A percentile compares a stretch with the other conserved stretches of the same genome.
These are phyloP conservation scores for Borostomias antarcticus DNA, from an alignment of 2,797 vertebrate genomes.

Conservation along the genomic window DNA sequence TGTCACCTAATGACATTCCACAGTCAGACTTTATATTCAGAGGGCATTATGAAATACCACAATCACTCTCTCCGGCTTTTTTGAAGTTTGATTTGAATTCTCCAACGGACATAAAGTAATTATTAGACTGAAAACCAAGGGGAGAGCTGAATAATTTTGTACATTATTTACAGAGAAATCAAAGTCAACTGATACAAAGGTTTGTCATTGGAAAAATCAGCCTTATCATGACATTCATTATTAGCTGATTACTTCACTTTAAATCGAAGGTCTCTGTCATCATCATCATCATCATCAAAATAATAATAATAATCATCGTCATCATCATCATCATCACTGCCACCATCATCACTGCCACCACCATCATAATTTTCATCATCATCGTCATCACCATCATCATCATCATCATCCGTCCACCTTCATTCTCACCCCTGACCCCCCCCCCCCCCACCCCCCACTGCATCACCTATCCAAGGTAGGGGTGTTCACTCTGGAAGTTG, in stretches of 20 bases:
- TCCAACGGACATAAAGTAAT: slow-evolving; percentile 64
- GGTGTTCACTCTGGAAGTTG: slow-evolving; percentile 96
- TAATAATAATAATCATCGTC: slow-evolving; percentile 62
- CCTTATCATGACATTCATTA: slow-evolving; percentile 54
- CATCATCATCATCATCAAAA: slow-evolving; percentile 61
- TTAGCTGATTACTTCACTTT: slow-evolving; percentile 64
- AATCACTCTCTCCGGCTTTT: slow-evolving; percentile 41
- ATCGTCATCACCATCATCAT: slow-evolving; percentile 18
- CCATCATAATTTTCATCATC: slow-evolving; percentile 62
- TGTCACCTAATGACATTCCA: slow-evolving; percentile 50
- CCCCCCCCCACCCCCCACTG: slow-evolving; percentile 8
- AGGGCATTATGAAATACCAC: slow-evolving; percentile 40
- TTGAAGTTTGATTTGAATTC: slow-evolving; percentile 46
- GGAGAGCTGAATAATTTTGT: slow-evolving; percentile 63
- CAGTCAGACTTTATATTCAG: slow-evolving; percentile 37
- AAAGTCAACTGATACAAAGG: slow-evolving; percentile 67
- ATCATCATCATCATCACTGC: slow-evolving; percentile 35
- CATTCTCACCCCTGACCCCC: slow-evolving; percentile 39
- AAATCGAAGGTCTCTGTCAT: too few relatives aligned
- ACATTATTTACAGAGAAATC: slow-evolving; percentile 78
- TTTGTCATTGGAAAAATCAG: slow-evolving; percentile 54
- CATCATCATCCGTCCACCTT: slow-evolving; percentile 42
- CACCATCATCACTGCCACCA: slow-evolving; percentile 42
- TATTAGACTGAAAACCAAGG: slow-evolving; percentile 67
- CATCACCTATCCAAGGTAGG: slow-evolving; percentile 86